Conservation (phyloP, 2,797 vertebrate genomes). For the Oophaga sylvatica region DNA sequence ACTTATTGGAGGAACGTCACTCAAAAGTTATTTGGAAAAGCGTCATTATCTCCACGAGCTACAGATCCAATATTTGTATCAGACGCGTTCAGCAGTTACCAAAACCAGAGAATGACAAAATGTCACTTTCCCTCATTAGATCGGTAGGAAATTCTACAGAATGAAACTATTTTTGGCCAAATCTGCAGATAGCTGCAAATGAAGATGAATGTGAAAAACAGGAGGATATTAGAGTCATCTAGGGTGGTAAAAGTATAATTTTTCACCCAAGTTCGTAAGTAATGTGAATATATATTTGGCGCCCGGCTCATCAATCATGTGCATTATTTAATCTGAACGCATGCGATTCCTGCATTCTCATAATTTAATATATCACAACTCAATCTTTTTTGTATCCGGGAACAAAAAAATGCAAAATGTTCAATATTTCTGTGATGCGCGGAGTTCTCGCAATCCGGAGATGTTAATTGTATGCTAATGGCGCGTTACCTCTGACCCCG, state of each 20-base stretch:
- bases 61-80: not conserved
- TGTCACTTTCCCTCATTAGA: slow-evolving; percentile 18
- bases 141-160: not conserved
- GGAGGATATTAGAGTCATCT: not conserved
- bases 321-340: slow-evolving; percentile 24
- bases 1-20: not conserved
- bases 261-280: slow-evolving; percentile 10
- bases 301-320: slow-evolving; percentile 32
- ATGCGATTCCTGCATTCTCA: not conserved
- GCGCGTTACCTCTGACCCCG: slow-evolving; percentile 77
- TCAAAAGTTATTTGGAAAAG: not conserved
- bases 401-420: slow-evolving; percentile 64
- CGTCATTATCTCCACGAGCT: not conserved
- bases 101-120: not conserved
- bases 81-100: slow-evolving; percentile 4
- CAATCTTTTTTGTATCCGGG: not conserved
- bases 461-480: slow-evolving; percentile 77
- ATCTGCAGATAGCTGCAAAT: slow-evolving; percentile 23
- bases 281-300: not conserved
- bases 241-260: not conserved
- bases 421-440: slow-evolving; percentile 64
- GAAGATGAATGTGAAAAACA: slow-evolving; percentile 33
- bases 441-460: slow-evolving; percentile 67
- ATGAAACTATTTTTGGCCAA: slow-evolving; percentile 20
- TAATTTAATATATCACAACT: slow-evolving; percentile 7